These are phyloP conservation scores for Ophioninae sp. DNA, from an alignment of 2,888 invertebrate species.

Conservation along the genomic window DNA sequence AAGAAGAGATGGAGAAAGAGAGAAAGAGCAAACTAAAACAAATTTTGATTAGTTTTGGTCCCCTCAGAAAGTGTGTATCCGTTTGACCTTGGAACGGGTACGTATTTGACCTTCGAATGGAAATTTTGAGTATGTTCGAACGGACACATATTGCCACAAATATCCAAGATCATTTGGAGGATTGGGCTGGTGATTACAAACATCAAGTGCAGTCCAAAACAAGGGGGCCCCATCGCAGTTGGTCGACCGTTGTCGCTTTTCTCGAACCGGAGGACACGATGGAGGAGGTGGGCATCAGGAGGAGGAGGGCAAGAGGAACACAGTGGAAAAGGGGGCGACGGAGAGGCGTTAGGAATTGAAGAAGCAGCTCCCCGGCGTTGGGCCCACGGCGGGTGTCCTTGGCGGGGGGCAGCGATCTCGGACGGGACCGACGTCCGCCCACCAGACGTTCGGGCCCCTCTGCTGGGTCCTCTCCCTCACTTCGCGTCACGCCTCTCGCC, in stretches of 20 bases:
- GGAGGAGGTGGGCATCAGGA: constrained; percentile 45
- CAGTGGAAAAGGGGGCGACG: constrained; percentile 34
- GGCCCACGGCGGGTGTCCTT: constrained; percentile 76
- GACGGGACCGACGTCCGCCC: constrained; percentile 73
- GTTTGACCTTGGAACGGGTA: too few species aligned
- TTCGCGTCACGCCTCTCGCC: neutral
- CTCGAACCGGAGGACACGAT: constrained; percentile 23
- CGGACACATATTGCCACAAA: neutral
- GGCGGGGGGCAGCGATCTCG: constrained; percentile 78
- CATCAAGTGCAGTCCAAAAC: constrained; percentile 39
- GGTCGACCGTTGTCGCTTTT: constrained; percentile 33
- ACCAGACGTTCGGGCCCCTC: constrained; percentile 71
- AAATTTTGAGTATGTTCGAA: too few species aligned
- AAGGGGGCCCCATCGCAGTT: neutral
- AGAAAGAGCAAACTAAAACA: too few species aligned
- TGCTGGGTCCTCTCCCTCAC: constrained; percentile 28
- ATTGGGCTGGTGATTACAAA: constrained; percentile 55
- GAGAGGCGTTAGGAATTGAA: constrained; percentile 60
- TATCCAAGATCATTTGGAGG: constrained; percentile 28
- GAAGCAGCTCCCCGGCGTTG: constrained; percentile 66
- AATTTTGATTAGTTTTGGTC: too few species aligned
- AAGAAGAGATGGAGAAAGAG: too few species aligned
- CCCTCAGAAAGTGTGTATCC: too few species aligned
- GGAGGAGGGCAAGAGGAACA: neutral
- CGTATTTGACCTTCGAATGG: too few species aligned